Evolutionary conservation across 2,888 invertebrate species (phyloP).

Genomic region (Dasysyrphus albostriatus): DNA sequence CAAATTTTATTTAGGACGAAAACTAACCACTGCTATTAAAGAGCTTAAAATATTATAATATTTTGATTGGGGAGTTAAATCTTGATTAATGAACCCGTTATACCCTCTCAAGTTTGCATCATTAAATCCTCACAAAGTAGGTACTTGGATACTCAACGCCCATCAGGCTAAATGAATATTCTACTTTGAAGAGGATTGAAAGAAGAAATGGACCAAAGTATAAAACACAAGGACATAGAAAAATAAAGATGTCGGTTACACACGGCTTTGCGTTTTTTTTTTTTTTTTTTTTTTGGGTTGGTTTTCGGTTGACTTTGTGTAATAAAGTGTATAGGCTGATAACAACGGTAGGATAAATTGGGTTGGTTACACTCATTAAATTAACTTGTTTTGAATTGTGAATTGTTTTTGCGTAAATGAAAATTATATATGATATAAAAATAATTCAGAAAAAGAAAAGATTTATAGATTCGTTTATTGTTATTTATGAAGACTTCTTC

Average conservation of each 20-base stretch:
- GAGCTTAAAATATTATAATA: neutral
- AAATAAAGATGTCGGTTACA: neutral
- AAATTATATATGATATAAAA: neutral
- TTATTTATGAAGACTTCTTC: too few species aligned
- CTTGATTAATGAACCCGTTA: constrained; percentile 20
- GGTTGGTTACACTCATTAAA: neutral
- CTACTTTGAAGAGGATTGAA: neutral
- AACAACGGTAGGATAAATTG: neutral
- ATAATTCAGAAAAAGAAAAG: too few species aligned
- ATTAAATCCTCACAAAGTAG: constrained; percentile 14
- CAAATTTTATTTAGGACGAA: constrained; percentile 1
- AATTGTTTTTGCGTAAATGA: neutral
- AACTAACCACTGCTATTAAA: neutral
- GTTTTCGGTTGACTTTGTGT: constrained; percentile 10
- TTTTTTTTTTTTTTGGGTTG: neutral
- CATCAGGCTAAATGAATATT: neutral
- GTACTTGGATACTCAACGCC: neutral
- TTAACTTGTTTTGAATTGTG: too few species aligned
- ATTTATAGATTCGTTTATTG: too few species aligned
- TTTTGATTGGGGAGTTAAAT: neutral
- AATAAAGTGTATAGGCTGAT: neutral
- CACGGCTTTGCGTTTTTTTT: neutral
- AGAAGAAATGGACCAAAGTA: constrained; percentile 15
- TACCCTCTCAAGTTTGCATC: constrained; percentile 15
- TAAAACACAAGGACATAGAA: neutral